Evolutionary conservation across 1,140 invertebrate genomes (phyloP), one percentile per base, ranked within the genome.

Genomic region (Cydia amplana): DNA sequence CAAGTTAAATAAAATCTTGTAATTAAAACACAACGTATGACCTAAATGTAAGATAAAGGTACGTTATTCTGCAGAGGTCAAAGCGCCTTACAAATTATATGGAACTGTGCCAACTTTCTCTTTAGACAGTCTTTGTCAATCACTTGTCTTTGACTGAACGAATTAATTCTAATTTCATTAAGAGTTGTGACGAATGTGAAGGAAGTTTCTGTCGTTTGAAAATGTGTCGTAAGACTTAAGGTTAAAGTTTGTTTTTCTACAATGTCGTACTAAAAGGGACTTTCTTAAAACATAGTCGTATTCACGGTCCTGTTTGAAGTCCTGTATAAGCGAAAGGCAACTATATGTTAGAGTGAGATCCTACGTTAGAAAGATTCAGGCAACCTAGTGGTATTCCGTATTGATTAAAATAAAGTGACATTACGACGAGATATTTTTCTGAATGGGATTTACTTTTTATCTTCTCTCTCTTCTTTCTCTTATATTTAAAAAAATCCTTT

Each of bases 171-270:
- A 67, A 67, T 67, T 67, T 40, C 32, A 36, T 67, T 67, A 40
- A 67, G 51, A 67, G 65, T 18, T 67, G 65, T 32, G 28, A 67
- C 32, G 65, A 67, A 32, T 36, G 65, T 36, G 65, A 60, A 60
- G 51, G 51, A 20, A 60, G 51, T 20, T 60, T 60, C 16, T 60
- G 16, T 20, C n/a, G 23, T 20, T 16, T 60, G 51, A 60, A 60
- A 60, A 20, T 60, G 51, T 20, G 16, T 20, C 18, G 4, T 60
- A 60, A 60, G 16, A 2, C n/a, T 60, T 60, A 23, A 60, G 4
- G 18, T 18, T 23, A 60, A 60, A 60, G 51, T 60, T 18, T 6
- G 2, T 60, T 60, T 60, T 60, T 7, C 51, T 23, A 60, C 46
- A n/a, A n/a, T 0, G 4, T 60, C 3, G 5, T 60, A 23, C 18